phyloP scores from a whole-genome alignment of 64 coral and sea anemone genomes.

The Platygyra sinensis region DNA sequence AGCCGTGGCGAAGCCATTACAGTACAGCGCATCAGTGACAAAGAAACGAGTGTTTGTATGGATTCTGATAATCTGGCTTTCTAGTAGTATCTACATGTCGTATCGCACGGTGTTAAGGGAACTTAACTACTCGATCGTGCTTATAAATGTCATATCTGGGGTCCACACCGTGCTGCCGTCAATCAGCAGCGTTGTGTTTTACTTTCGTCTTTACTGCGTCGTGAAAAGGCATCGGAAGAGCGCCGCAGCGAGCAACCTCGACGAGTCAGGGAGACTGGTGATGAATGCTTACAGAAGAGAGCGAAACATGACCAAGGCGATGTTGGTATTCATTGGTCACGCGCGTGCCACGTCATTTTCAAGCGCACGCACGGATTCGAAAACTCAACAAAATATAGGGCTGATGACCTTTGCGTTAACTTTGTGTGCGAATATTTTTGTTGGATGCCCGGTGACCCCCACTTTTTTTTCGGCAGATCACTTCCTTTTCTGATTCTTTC shows the following conservation, averaged over 20 bases:
- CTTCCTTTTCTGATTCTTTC: too few relatives aligned
- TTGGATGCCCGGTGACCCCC: too few relatives aligned
- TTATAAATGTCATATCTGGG: conserved; percentile 59
- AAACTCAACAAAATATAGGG: too few relatives aligned
- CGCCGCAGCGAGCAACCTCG: conserved; percentile 4
- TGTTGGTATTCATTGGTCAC: too few relatives aligned
- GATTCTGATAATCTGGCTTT: conserved; percentile 48
- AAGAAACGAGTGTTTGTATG: background rate
- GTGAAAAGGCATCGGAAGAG: conserved; percentile 45
- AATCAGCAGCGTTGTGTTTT: conserved; percentile 65
- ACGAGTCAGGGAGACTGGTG: conserved; percentile 52
- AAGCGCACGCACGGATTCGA: too few relatives aligned
- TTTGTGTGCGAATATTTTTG: too few relatives aligned
- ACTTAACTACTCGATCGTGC: background rate
- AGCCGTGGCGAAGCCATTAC: conserved; percentile 60
- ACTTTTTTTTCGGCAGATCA: too few relatives aligned
- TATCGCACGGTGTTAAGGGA: conserved; percentile 41
- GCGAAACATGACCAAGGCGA: conserved; percentile 58
- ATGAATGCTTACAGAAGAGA: conserved; percentile 71
- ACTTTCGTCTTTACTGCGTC: conserved; percentile 36
- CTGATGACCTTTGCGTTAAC: too few relatives aligned
- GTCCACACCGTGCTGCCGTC: conserved; percentile 68
- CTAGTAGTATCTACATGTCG: conserved; percentile 62
- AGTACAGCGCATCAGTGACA: conserved; percentile 36
- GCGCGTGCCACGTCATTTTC: too few relatives aligned